Conservation (phyloP, 2,888 invertebrate genomes). For the Dione vanillae region DNA sequence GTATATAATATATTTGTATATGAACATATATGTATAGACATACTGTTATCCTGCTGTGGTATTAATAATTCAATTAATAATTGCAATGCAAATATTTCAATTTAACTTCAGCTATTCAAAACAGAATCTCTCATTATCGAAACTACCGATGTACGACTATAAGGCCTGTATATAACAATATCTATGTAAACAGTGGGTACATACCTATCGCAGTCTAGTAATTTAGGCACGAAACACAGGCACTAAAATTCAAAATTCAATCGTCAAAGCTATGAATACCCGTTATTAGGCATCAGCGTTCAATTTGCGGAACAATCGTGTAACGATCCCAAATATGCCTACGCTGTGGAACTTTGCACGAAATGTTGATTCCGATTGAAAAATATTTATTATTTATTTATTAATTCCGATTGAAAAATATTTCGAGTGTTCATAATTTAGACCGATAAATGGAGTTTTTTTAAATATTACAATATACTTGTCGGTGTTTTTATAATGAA, state of each 20-base stretch:
- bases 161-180: not conserved
- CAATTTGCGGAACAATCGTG: conserved; percentile 11
- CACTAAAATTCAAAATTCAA: conserved; percentile 17
- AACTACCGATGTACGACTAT: not conserved
- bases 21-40: not conserved
- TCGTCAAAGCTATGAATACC: conserved; percentile 14
- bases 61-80: not conserved
- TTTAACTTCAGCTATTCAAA: conserved; percentile 3
- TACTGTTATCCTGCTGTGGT: not conserved
- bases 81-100: conserved; percentile 3
- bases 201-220: not conserved
- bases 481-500: too few relatives aligned
- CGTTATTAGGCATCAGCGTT: conserved; percentile 15
- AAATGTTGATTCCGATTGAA: not conserved
- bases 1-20: not conserved
- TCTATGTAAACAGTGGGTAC: not conserved
- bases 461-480: too few relatives aligned
- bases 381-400: too few relatives aligned
- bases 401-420: not conserved
- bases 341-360: not conserved
- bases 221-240: conserved; percentile 13
- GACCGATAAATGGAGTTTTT: not conserved
- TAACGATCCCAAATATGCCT: conserved; percentile 13
- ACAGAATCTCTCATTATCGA: not conserved
- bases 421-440: not conserved